Evolutionary conservation across 2,888 invertebrate genomes (phyloP).

Genomic region (Deilephila elpenor): DNA sequence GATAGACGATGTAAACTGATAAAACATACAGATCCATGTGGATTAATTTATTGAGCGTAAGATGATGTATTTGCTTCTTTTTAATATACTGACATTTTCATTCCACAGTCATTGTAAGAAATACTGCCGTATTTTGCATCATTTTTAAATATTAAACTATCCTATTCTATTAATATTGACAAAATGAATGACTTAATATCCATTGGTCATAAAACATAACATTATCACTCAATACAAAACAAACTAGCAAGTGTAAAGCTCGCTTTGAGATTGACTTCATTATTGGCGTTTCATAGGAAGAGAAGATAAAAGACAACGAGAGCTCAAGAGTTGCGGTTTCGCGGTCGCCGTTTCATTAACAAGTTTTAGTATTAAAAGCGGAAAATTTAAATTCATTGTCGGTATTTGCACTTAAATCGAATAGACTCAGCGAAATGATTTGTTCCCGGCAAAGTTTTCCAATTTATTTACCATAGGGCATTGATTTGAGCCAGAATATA

Average conservation of each 20-base stretch:
- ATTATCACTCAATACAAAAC: not conserved
- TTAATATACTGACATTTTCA: too few relatives aligned
- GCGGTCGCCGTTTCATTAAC: slow-evolving; percentile 38
- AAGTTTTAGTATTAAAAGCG: slow-evolving; percentile 36
- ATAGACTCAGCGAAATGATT: slow-evolving; percentile 19
- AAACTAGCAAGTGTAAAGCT: slow-evolving; percentile 27
- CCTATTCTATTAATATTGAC: too few relatives aligned
- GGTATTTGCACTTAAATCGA: slow-evolving; percentile 37
- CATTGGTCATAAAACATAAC: not conserved
- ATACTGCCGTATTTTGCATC: too few relatives aligned
- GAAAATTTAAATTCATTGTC: slow-evolving; percentile 41
- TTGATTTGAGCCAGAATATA: slow-evolving; percentile 7
- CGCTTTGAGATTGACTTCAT: slow-evolving; percentile 41
- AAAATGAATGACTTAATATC: too few relatives aligned
- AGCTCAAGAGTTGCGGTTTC: slow-evolving; percentile 39
- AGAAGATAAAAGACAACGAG: slow-evolving; percentile 41
- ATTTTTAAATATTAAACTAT: too few relatives aligned
- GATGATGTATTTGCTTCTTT: too few relatives aligned
- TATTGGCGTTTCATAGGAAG: slow-evolving; percentile 47
- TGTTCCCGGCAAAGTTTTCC: slow-evolving; percentile 15
- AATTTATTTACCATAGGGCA: slow-evolving; percentile 26
- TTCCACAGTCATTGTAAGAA: too few relatives aligned
- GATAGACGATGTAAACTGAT: too few relatives aligned
- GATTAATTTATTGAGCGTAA: too few relatives aligned
- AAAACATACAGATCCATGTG: too few relatives aligned